These are phyloP conservation scores for Tetragnatha versicolor DNA, from an alignment of 1,140 invertebrate species.

Conservation along the genomic window DNA sequence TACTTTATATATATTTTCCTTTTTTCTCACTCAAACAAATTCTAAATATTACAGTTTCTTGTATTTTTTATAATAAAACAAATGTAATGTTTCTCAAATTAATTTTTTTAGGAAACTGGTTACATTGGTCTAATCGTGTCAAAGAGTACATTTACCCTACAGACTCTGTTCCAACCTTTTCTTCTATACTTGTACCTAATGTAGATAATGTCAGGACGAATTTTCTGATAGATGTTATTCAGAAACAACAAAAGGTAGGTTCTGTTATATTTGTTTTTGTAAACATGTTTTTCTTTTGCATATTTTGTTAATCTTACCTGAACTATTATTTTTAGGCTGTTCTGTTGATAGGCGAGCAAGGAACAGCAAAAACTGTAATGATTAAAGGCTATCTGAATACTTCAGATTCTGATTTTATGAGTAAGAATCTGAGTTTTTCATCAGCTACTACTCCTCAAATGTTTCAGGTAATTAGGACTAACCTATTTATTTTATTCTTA, in stretches of 20 bases:
- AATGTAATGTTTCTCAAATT: conserved; percentile 12
- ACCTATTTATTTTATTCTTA: not conserved
- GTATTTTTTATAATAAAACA: not conserved
- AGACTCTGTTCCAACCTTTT: conserved; percentile 84
- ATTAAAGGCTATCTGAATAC: conserved; percentile 95
- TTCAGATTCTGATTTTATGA: conserved; percentile 83
- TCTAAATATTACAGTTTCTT: not conserved
- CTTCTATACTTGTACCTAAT: conserved; percentile 92
- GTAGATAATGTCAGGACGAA: conserved; percentile 93
- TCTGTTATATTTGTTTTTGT: not conserved
- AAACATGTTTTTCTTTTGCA: not conserved
- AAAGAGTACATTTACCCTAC: conserved; percentile 87
- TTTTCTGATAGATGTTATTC: conserved; percentile 86
- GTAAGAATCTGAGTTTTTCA: conserved; percentile 91
- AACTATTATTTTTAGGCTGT: conserved; percentile 68
- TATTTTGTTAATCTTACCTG: not conserved
- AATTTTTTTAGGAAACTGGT: conserved; percentile 77
- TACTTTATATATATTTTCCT: not conserved
- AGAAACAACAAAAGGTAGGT: conserved; percentile 78
- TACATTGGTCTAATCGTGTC: conserved; percentile 84
- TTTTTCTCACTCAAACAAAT: not conserved
- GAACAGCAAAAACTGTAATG: conserved; percentile 96
- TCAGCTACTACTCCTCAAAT: conserved; percentile 93
- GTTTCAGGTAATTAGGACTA: conserved; percentile 85
- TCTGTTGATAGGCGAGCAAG: conserved; percentile 90